Percentiles rank a stretch among this genome's conserved stretches.
Conservation (phyloP, 2,797 vertebrate genomes). For the Aldrovandia affinis region DNA sequence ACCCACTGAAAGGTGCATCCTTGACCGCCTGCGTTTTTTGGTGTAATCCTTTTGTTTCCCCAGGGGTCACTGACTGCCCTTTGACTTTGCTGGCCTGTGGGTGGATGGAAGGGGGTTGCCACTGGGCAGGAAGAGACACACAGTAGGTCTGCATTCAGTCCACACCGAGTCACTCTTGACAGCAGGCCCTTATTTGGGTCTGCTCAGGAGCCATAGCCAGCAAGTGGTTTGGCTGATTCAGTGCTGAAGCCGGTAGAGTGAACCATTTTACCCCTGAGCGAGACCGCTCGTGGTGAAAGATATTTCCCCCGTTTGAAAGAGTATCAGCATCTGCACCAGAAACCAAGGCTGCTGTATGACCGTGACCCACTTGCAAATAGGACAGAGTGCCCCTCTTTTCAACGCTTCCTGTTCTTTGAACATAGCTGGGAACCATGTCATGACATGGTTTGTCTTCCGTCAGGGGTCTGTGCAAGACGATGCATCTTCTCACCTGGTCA, state of each 20-base stretch:
- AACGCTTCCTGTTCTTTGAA: not conserved
- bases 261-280: not conserved
- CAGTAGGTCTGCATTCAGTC: not conserved
- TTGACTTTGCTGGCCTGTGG: conserved; percentile 45
- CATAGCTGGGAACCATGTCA: not conserved
- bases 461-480: too few relatives aligned
- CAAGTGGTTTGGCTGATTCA: too few relatives aligned
- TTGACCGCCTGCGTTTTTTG: not conserved
- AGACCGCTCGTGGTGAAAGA: not conserved
- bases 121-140: conserved; percentile 31
- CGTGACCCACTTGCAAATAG: not conserved
- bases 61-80: not conserved
- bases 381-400: not conserved
- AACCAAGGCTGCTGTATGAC: not conserved
- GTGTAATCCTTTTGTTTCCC: conserved; percentile 42
- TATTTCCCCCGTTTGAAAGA: not conserved
- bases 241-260: not conserved
- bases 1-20: conserved; percentile 30
- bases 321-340: not conserved
- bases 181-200: not conserved
- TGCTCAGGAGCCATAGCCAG: too few relatives aligned
- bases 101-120: conserved; percentile 40
- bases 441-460: too few relatives aligned
- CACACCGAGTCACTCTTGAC: not conserved
- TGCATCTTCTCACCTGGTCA: too few relatives aligned